Base-by-base conservation (phyloP, 2,113 vertebrate genomes). In the Perognathus longimembris region DNA sequence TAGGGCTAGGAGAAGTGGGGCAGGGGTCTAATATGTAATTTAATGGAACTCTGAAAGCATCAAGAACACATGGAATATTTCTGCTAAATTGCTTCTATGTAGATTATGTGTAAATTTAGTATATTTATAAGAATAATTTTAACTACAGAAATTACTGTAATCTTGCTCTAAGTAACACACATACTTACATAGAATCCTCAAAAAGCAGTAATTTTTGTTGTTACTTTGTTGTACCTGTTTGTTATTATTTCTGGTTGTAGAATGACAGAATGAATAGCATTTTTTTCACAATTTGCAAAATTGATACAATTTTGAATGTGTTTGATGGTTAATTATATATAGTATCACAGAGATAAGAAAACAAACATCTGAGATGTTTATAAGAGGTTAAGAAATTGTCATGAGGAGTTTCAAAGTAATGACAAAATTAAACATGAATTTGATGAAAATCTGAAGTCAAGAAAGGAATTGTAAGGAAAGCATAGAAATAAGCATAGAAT, bases 361-460 rank as follows among this genome's bases (percentile, higher is more conserved):
- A 57, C 34, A n/a, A 90, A 40, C 22, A 59, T 6, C 21, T 1
- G 64, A 88, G 20, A 40, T 74, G 0, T 69, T 89, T 94, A 71
- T 21, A 42, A 38, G 38, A 92, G 50, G 15, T 54, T 54, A 77
- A 3, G 54, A 76, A 28, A 22, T 86, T 54, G 12, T 45, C 34
- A 74, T 73, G 88, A 36, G 59, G 69, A 79, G 15, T 66, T 91
- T 93, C 57, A 84, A 90, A 34, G 21, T 70, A 78, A 85, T 50
- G 22, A 54, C 77, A 64, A 78, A 38, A 24, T 80, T 75, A 66
- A 86, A 71, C 42, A 34, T 54, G 45, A 91, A 21, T 64, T 67
- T 22, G 9, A 63, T 18, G 4, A n/a, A 91, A 91, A 82, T 40
- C 18, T 70, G 86, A 83, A 74, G 28, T 36, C 7, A 77, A 80